Percentiles rank a stretch among this genome's conserved stretches.
Evolutionary conservation across 37 sponge, comb jelly and placozoan genomes (phyloP).

Genomic region (Cliona cf. orientalis): DNA sequence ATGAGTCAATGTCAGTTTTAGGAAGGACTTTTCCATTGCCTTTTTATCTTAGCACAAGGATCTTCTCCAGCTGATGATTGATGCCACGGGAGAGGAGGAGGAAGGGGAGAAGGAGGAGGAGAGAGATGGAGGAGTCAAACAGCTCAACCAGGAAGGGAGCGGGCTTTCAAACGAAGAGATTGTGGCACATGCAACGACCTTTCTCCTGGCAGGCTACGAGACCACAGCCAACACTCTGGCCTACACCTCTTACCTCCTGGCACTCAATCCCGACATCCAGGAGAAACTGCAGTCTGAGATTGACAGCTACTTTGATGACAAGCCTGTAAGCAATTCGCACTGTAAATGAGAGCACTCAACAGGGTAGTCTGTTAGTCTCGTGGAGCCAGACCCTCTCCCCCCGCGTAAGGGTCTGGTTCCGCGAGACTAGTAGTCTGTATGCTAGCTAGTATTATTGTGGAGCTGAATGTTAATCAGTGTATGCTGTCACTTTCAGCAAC

Average conservation of each 20-base stretch:
- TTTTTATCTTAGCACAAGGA: slow-evolving; percentile 67
- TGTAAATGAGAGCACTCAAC: background rate
- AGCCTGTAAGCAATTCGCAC: slow-evolving; percentile 16
- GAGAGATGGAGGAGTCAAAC: background rate
- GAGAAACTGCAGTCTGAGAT: slow-evolving; percentile 57
- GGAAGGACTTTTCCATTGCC: no score
- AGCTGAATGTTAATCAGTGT: background rate
- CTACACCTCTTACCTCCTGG: slow-evolving; percentile 56
- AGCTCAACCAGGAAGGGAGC: background rate
- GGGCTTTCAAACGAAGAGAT: slow-evolving; percentile 60
- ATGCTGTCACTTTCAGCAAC: background rate
- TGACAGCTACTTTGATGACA: slow-evolving; percentile 36
- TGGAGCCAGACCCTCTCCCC: background rate
- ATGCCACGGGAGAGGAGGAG: slow-evolving; percentile 27
- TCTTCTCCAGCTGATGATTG: slow-evolving; percentile 61
- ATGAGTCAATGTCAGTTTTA: no score
- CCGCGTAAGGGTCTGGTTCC: no score
- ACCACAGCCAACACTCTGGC: slow-evolving; percentile 69
- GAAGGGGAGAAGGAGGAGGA: background rate
- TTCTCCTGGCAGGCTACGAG: slow-evolving; percentile 77
- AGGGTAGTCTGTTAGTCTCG: background rate
- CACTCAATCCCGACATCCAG: slow-evolving; percentile 52
- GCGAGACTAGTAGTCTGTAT: no score
- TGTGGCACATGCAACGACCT: slow-evolving; percentile 37
- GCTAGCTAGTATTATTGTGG: background rate